Percentiles rank a stretch among this genome's conserved stretches.
These are phyloP conservation scores for Nanger granti DNA, from an alignment of 2,113 vertebrate genomes.

Conservation along the genomic window DNA sequence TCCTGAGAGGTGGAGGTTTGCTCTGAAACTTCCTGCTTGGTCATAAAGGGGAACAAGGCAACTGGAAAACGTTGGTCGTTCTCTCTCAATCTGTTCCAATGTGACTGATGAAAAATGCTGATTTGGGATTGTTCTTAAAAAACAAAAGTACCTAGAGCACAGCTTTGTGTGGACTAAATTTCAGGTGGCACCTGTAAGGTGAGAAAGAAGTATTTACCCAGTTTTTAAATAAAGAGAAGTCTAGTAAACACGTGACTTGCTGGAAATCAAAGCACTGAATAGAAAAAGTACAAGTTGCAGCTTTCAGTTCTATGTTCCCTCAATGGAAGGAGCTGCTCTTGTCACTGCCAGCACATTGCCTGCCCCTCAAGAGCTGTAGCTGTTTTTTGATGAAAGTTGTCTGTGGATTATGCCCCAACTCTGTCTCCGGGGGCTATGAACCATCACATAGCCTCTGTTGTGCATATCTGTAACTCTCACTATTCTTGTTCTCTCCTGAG, in stretches of 20 bases:
- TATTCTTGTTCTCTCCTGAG: neutral
- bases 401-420: neutral
- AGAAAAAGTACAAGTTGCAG: neutral
- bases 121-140: conserved; percentile 20
- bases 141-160: conserved; percentile 6
- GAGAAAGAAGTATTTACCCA: neutral
- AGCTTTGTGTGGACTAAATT: neutral
- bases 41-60: conserved; percentile 39
- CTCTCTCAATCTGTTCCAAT: neutral
- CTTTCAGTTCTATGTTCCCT: conserved; percentile 29
- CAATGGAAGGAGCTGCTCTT: neutral
- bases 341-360: neutral
- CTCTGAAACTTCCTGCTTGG: conserved; percentile 61
- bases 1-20: conserved; percentile 58
- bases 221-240: conserved; percentile 4
- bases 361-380: neutral
- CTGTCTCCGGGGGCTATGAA: neutral
- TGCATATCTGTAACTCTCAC: neutral
- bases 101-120: neutral
- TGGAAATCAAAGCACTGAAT: conserved; percentile 23
- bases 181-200: neutral
- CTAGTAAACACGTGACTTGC: conserved; percentile 36
- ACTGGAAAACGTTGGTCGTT: conserved; percentile 32
- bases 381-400: neutral
- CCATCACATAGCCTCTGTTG: neutral